Conservation (phyloP, 2,113 vertebrate species). For the Egretta garzetta region DNA sequence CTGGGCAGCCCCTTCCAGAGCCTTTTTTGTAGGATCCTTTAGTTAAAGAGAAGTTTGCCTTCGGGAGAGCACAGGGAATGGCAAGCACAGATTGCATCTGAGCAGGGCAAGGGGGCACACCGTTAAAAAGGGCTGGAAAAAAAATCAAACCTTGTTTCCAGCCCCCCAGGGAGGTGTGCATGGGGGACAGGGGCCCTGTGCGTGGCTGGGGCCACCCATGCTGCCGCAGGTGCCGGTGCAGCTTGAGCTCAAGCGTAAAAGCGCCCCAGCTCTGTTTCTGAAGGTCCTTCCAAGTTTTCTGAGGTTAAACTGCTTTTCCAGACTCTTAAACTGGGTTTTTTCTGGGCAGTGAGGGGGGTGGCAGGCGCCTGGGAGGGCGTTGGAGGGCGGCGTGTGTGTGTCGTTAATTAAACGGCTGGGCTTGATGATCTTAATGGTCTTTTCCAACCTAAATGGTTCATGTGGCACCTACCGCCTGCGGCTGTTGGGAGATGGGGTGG, state of each 20-base stretch:
- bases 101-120: background rate
- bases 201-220: background rate
- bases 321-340: background rate
- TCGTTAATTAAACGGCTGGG: background rate
- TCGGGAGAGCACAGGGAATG: background rate
- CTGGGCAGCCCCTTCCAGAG: too few relatives aligned
- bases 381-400: too few relatives aligned
- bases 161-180: background rate
- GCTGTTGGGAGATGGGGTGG: background rate
- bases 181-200: background rate
- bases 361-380: too few relatives aligned
- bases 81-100: background rate
- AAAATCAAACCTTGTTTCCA: background rate
- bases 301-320: background rate
- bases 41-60: background rate
- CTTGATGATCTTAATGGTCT: background rate
- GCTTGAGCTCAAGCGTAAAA: background rate
- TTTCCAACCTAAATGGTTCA: background rate
- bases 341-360: background rate
- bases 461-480: accelerated
- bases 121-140: background rate
- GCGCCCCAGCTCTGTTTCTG: background rate
- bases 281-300: background rate
- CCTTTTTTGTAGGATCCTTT: background rate
- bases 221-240: background rate